Percentiles rank a stretch among this genome's conserved stretches.
phyloP scores from a whole-genome alignment of 2,888 invertebrate genomes.

The Adineta ricciae region DNA sequence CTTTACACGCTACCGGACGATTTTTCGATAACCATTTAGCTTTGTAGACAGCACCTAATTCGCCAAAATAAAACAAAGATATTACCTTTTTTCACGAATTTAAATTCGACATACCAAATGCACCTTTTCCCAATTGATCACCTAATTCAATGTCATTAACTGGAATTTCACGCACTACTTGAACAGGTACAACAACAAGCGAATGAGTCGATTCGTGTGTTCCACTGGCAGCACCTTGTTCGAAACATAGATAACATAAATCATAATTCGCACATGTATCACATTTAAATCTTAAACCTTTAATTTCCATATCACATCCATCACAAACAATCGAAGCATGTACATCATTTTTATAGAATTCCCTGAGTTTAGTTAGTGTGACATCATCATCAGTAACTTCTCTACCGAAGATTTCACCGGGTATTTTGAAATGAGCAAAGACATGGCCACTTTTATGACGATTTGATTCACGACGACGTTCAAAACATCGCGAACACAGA shows the following conservation, averaged over 20 bases:
- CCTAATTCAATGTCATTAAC: not conserved
- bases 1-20: not conserved
- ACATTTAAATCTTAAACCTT: slow-evolving; percentile 1
- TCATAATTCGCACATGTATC: not conserved
- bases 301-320: not conserved
- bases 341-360: not conserved
- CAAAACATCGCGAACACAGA: not conserved
- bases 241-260: not conserved
- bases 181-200: not conserved
- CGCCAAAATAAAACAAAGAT: not conserved
- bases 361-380: not conserved
- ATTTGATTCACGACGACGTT: not conserved
- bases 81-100: no score
- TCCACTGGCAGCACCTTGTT: not conserved
- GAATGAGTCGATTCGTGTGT: not conserved
- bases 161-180: not conserved
- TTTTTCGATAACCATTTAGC: not conserved
- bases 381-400: not conserved
- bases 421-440: not conserved
- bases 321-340: not conserved
- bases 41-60: not conserved
- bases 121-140: not conserved
- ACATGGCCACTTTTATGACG: not conserved
- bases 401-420: not conserved
- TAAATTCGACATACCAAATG: not conserved